These are phyloP conservation scores for Aphelenchoides avenae DNA, from an alignment of 1,140 invertebrate genomes.

Conservation along the genomic window DNA sequence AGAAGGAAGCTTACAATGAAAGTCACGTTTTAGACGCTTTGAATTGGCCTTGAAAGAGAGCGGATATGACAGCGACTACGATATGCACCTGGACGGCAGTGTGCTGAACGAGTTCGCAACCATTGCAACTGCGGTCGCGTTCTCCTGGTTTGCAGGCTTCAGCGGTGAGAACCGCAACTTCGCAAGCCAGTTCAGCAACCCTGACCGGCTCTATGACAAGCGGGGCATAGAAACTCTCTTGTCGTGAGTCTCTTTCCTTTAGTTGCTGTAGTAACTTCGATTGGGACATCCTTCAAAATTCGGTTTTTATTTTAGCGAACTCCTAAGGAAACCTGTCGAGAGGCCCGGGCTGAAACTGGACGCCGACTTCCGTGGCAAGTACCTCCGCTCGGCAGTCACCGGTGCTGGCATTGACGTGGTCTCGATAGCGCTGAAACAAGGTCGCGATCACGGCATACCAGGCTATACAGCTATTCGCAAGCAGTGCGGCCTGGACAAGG, in stretches of 20 bases:
- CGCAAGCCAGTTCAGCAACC: slow-evolving; percentile 40
- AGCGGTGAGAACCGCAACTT: slow-evolving; percentile 6
- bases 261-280: slow-evolving; percentile 20
- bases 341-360: slow-evolving; percentile 37
- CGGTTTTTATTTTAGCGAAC: slow-evolving; percentile 34
- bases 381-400: slow-evolving; percentile 18
- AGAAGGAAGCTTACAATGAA: too few relatives aligned
- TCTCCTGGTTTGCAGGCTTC: slow-evolving; percentile 27
- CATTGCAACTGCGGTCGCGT: slow-evolving; percentile 32
- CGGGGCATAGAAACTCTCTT: slow-evolving; percentile 36
- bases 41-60: slow-evolving; percentile 27
- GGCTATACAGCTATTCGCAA: slow-evolving; percentile 29
- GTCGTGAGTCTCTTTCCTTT: slow-evolving; percentile 14
- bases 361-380: slow-evolving; percentile 37
- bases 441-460: slow-evolving; percentile 41
- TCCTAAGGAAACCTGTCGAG: slow-evolving; percentile 31
- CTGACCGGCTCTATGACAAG: slow-evolving; percentile 27
- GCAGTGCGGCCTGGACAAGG: slow-evolving; percentile 34
- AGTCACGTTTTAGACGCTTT: slow-evolving; percentile 32
- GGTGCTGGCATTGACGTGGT: slow-evolving; percentile 36
- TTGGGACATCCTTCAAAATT: neutral
- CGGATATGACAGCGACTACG: slow-evolving; percentile 35
- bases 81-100: slow-evolving; percentile 39
- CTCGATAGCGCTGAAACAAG: slow-evolving; percentile 37
- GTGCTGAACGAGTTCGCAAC: slow-evolving; percentile 46